These are phyloP conservation scores for Bombycilla garrulus DNA, from an alignment of 2,113 vertebrate species.

Conservation along the genomic window DNA sequence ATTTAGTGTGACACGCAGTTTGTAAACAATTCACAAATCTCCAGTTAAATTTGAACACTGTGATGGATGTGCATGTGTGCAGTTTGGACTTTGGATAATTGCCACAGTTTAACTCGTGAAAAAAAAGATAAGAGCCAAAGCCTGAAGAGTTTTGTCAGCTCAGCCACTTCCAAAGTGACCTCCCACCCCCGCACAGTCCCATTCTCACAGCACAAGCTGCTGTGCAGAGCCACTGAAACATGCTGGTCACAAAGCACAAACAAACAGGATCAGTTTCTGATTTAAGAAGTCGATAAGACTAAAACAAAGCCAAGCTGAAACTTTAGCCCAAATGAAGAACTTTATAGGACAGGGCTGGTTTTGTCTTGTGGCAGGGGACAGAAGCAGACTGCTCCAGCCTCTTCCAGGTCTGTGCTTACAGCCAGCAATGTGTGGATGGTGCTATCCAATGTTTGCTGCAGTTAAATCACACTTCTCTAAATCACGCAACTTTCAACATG, in stretches of 20 bases:
- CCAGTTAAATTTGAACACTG: background rate
- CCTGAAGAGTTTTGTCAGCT: background rate
- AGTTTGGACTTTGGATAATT: background rate
- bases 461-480: background rate
- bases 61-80: background rate
- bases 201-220: background rate
- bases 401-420: background rate
- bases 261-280: background rate
- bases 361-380: background rate
- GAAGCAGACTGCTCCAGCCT: background rate
- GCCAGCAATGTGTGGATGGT: background rate
- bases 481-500: background rate
- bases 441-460: background rate
- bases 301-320: background rate
- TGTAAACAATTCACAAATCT: background rate
- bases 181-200: background rate
- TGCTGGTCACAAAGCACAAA: background rate
- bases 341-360: background rate
- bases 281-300: background rate
- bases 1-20: background rate
- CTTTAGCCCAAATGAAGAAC: background rate
- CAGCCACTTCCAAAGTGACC: background rate
- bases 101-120: background rate
- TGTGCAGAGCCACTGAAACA: background rate
- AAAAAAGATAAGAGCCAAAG: background rate